These are phyloP conservation scores for Myripristis murdjan DNA, from an alignment of 2,797 vertebrate species.

Conservation along the genomic window DNA sequence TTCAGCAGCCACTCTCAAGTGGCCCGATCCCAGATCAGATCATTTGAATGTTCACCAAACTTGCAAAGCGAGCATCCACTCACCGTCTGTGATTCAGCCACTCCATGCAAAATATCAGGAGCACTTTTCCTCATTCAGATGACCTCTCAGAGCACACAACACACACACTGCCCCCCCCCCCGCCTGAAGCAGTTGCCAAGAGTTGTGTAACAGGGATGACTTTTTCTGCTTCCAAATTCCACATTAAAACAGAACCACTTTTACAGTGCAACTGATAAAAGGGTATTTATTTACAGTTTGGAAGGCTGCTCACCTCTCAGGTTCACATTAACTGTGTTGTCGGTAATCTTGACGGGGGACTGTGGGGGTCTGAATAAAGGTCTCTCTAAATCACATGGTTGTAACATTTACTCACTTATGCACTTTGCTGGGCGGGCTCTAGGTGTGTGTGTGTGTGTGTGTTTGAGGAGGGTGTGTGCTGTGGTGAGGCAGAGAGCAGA, in stretches of 20 bases:
- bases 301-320: conserved; percentile 47
- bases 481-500: conserved; percentile 34
- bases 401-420: conserved; percentile 74
- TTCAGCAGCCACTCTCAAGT: neutral
- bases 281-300: conserved; percentile 50
- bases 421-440: conserved; percentile 71
- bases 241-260: conserved; percentile 41
- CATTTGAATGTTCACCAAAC: conserved; percentile 83
- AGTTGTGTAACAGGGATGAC: conserved; percentile 20
- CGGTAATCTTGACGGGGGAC: conserved; percentile 51
- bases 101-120: conserved; percentile 78
- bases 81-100: conserved; percentile 60
- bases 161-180: neutral
- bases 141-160: conserved; percentile 7
- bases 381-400: conserved; percentile 70
- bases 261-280: conserved; percentile 43
- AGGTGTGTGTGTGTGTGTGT: conserved; percentile 57
- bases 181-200: conserved; percentile 12
- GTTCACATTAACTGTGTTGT: conserved; percentile 52
- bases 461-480: conserved; percentile 74
- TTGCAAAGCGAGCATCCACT: conserved; percentile 70
- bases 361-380: conserved; percentile 36
- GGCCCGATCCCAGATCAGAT: conserved; percentile 41
- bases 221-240: conserved; percentile 50
- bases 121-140: conserved; percentile 40